Evolutionary conservation across 2,888 invertebrate species (phyloP).

Genomic region (Mythimna albipuncta): DNA sequence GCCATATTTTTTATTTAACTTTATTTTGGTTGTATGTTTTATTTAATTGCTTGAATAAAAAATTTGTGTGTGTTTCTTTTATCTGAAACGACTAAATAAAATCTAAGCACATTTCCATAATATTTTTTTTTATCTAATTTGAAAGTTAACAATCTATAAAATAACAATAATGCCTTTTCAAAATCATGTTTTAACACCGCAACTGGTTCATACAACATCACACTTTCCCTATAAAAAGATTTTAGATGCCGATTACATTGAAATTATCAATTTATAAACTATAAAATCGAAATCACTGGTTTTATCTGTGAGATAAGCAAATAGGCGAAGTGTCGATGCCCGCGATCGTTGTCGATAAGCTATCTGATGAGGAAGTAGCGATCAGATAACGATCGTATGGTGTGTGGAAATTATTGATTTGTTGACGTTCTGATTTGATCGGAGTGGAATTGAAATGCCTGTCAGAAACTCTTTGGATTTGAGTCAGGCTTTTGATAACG

Average conservation of each 20-base stretch:
- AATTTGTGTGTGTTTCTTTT: neutral
- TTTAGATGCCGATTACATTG: constrained; percentile 48
- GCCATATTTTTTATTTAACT: neutral
- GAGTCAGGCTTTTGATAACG: constrained; percentile 36
- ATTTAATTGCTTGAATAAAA: neutral
- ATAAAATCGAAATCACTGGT: constrained; percentile 58
- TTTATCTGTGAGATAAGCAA: constrained; percentile 68
- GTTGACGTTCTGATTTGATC: constrained; percentile 46
- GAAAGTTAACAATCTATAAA: constrained; percentile 7
- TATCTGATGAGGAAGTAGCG: constrained; percentile 70
- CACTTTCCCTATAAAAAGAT: constrained; percentile 49
- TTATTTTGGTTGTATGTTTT: neutral
- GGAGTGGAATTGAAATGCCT: constrained; percentile 31
- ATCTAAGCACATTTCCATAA: neutral
- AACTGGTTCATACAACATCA: constrained; percentile 30
- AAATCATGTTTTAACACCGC: constrained; percentile 26
- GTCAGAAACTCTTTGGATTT: constrained; percentile 41
- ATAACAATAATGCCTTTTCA: constrained; percentile 17
- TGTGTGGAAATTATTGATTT: constrained; percentile 56
- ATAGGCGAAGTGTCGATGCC: constrained; percentile 65
- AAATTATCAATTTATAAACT: constrained; percentile 55
- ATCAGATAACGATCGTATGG: constrained; percentile 56
- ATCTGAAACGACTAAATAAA: constrained; percentile 5
- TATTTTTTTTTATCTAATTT: neutral
- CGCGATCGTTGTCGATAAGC: constrained; percentile 65